phyloP scores from a whole-genome alignment of 2,888 invertebrate genomes.

The Conus canariensis region DNA sequence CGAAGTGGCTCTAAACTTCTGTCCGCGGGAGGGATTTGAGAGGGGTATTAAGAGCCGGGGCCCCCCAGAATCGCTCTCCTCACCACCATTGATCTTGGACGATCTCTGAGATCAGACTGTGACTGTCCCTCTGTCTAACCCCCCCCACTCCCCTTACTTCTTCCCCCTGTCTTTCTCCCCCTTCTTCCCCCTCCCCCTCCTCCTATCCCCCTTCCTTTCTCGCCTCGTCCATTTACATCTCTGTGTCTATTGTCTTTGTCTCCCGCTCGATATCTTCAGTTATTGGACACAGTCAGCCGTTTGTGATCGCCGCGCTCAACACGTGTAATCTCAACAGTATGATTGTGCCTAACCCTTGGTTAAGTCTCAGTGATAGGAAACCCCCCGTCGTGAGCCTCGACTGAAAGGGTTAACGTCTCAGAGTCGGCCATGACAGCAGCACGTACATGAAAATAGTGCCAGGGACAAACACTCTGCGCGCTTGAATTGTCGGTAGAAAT shows the following conservation, averaged over 20 bases:
- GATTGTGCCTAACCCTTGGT: background rate
- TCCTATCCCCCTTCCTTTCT: background rate
- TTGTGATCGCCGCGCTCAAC: background rate
- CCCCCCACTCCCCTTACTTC: background rate
- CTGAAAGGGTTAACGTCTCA: too few species aligned
- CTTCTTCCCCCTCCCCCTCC: background rate
- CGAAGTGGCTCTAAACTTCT: slow-evolving; percentile 43
- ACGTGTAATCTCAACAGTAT: background rate
- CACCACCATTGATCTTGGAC: slow-evolving; percentile 28
- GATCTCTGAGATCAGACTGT: background rate
- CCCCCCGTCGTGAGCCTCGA: background rate
- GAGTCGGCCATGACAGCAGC: too few species aligned
- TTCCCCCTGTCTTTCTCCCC: background rate
- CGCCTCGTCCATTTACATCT: background rate
- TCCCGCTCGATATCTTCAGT: background rate
- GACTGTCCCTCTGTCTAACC: too few species aligned
- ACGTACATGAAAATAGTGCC: too few species aligned
- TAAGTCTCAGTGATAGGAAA: background rate
- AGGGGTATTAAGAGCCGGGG: slow-evolving; percentile 42
- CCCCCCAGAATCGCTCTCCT: background rate
- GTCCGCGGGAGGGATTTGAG: slow-evolving; percentile 39
- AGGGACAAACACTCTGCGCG: too few species aligned
- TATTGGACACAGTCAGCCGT: background rate
- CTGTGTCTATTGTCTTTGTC: background rate
- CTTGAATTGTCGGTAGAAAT: too few species aligned